Evolutionary conservation across 2,888 invertebrate genomes (phyloP).

Genomic region (Brenthis ino): DNA sequence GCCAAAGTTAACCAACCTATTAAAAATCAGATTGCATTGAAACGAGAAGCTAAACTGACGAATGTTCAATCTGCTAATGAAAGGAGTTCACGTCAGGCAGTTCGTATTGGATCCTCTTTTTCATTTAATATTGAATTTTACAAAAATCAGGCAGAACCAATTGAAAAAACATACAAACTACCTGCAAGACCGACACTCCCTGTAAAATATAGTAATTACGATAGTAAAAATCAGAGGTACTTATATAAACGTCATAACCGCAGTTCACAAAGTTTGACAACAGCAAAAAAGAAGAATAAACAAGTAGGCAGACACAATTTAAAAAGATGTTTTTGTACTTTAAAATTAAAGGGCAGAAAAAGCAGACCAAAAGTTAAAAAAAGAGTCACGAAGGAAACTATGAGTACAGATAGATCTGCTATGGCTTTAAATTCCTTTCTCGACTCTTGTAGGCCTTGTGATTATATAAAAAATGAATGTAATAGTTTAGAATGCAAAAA

Average conservation of each 20-base stretch:
- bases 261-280: constrained; percentile 23
- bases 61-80: constrained; percentile 16
- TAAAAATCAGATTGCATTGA: constrained; percentile 16
- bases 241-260: constrained; percentile 11
- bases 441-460: no score
- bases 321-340: constrained; percentile 52
- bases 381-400: constrained; percentile 11
- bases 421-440: constrained; percentile 27
- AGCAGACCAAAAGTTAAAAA: constrained; percentile 27
- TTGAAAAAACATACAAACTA: background rate
- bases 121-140: constrained; percentile 51
- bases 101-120: constrained; percentile 50
- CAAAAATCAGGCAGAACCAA: constrained; percentile 42
- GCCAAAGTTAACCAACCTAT: background rate
- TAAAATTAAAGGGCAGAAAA: constrained; percentile 46
- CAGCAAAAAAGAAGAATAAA: constrained; percentile 23
- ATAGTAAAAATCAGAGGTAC: constrained; percentile 8
- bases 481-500: constrained; percentile 22
- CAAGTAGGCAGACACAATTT: constrained; percentile 41
- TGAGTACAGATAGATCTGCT: constrained; percentile 35
- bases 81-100: constrained; percentile 40
- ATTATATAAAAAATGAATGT: constrained; percentile 12
- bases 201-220: constrained; percentile 10
- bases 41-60: constrained; percentile 10
- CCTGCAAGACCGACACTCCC: background rate